These are phyloP conservation scores for Steinernema feltiae DNA, from an alignment of 1,140 invertebrate species.

Conservation along the genomic window DNA sequence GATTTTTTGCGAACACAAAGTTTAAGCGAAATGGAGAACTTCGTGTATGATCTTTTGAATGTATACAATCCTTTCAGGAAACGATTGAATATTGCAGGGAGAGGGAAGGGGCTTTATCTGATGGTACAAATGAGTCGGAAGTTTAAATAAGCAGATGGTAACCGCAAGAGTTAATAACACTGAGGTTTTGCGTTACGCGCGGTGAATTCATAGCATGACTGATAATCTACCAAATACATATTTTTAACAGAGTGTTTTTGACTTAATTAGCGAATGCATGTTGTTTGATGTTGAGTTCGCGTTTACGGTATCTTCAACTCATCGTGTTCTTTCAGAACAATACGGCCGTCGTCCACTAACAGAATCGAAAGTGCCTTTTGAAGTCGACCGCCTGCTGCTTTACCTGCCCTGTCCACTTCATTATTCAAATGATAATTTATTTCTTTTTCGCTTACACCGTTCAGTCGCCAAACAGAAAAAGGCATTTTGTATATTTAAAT, in stretches of 20 bases:
- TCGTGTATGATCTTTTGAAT: background rate
- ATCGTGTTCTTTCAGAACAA: constrained; percentile 22
- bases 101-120: background rate
- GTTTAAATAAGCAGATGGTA: constrained; percentile 3
- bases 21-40: background rate
- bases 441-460: background rate
- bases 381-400: background rate
- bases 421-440: constrained; percentile 1
- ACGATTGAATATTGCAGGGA: constrained; percentile 37
- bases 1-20: background rate
- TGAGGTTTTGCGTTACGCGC: background rate
- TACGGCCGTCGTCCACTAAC: constrained; percentile 19
- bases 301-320: background rate
- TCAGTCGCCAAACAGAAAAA: background rate
- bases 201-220: too few relatives aligned
- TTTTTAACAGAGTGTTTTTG: background rate
- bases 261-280: background rate
- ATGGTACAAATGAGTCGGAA: background rate
- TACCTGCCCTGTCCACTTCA: background rate
- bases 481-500: background rate
- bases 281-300: background rate
- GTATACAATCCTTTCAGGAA: constrained; percentile 27
- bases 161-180: background rate
- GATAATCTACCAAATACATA: too few relatives aligned
- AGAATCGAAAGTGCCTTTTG: background rate